Conservation (phyloP, 2,888 invertebrate genomes). For the Augiades crinisus region DNA sequence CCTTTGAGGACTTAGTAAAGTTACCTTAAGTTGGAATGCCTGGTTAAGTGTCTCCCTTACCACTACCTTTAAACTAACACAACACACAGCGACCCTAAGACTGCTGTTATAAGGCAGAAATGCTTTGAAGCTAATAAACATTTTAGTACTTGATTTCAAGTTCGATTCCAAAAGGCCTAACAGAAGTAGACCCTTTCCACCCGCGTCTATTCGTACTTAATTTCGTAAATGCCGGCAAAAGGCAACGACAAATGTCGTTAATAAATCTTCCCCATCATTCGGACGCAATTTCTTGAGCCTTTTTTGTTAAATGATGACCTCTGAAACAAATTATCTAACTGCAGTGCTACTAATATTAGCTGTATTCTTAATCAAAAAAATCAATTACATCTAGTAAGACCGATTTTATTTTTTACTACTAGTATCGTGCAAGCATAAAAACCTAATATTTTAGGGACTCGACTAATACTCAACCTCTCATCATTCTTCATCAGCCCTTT, state of each 20-base stretch:
- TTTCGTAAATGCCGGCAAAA: conserved; percentile 37
- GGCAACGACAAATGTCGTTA: conserved; percentile 36
- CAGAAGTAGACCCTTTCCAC: conserved; percentile 32
- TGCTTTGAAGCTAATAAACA: too few relatives aligned
- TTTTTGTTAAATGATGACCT: conserved; percentile 33
- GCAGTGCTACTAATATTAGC: conserved; percentile 1
- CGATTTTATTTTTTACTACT: too few relatives aligned
- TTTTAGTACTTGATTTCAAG: not conserved
- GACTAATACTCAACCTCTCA: not conserved
- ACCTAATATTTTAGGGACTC: too few relatives aligned
- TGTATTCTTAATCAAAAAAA: conserved; percentile 10
- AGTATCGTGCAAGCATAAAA: too few relatives aligned
- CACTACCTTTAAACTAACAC: too few relatives aligned
- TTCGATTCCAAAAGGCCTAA: conserved; percentile 32
- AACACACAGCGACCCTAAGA: too few relatives aligned
- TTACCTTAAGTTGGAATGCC: too few relatives aligned
- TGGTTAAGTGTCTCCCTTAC: too few relatives aligned
- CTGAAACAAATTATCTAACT: conserved; percentile 27
- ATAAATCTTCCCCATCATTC: conserved; percentile 42
- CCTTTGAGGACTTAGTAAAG: too few relatives aligned
- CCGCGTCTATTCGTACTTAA: conserved; percentile 32
- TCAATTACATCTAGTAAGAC: not conserved
- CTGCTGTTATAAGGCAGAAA: too few relatives aligned
- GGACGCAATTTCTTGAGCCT: conserved; percentile 33
- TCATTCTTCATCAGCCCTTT: not conserved